Conservation (phyloP, 1,140 invertebrate species). For the Calosoma granatense region DNA sequence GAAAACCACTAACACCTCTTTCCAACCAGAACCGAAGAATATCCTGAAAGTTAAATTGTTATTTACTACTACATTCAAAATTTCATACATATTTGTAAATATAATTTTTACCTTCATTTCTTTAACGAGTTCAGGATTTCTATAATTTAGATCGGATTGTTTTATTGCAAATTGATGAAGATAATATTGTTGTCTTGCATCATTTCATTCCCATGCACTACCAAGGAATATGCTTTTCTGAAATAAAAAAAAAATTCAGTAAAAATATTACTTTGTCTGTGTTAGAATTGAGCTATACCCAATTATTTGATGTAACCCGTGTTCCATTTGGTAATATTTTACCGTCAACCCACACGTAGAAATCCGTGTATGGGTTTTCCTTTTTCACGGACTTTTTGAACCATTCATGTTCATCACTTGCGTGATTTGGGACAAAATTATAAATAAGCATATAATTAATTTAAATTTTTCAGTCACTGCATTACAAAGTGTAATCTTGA, state of each 20-base stretch:
- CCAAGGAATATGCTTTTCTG: conserved; percentile 47
- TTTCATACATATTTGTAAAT: conserved; percentile 29
- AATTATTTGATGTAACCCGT: conserved; percentile 53
- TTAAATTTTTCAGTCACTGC: too few species aligned
- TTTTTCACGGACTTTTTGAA: conserved; percentile 47
- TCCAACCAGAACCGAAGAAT: conserved; percentile 60
- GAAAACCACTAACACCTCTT: conserved; percentile 60
- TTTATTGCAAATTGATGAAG: conserved; percentile 58
- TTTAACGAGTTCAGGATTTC: conserved; percentile 45
- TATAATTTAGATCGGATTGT: conserved; percentile 69
- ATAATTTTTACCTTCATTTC: conserved; percentile 61
- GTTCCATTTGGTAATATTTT: conserved; percentile 29
- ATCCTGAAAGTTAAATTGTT: too few species aligned
- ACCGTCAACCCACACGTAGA: conserved; percentile 58
- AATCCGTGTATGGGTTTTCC: conserved; percentile 50
- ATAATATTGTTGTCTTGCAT: conserved; percentile 58
- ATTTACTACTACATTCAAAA: conserved; percentile 16
- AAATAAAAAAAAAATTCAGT: not conserved
- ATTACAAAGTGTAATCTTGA: too few species aligned
- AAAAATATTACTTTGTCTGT: not conserved
- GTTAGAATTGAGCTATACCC: conserved; percentile 41
- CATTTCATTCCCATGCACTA: conserved; percentile 61
- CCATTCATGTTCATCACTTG: conserved; percentile 63
- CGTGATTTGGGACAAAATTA: conserved; percentile 60
- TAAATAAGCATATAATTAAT: too few species aligned